Percentiles rank a stretch among this genome's conserved stretches.
These are phyloP conservation scores for Augochlora pura DNA, from an alignment of 1,140 invertebrate genomes.

Conservation along the genomic window DNA sequence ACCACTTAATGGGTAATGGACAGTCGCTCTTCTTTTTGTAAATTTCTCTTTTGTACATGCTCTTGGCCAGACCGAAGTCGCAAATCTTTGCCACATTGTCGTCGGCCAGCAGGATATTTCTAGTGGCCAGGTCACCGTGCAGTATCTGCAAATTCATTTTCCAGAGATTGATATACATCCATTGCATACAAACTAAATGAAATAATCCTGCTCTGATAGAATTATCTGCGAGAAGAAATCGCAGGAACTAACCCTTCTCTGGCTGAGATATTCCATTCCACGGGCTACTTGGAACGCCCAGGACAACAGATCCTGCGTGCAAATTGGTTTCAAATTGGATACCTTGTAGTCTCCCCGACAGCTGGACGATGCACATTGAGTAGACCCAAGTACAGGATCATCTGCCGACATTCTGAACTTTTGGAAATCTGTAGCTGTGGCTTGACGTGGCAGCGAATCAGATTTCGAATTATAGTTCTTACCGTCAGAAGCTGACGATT, in stretches of 20 bases:
- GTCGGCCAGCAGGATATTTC: conserved; percentile 96
- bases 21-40: conserved; percentile 94
- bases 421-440: conserved; percentile 58
- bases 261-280: conserved; percentile 97
- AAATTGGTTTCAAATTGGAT: conserved; percentile 84
- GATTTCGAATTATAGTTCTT: conserved; percentile 69
- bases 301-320: conserved; percentile 90
- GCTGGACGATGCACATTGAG: conserved; percentile 88
- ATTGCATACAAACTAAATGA: too few relatives aligned
- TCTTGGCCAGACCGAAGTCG: conserved; percentile 98
- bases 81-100: conserved; percentile 96
- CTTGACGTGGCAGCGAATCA: conserved; percentile 43
- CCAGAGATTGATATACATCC: too few relatives aligned
- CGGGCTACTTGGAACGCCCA: conserved; percentile 96
- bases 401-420: conserved; percentile 67
- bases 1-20: conserved; percentile 91
- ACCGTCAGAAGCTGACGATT: conserved; percentile 80
- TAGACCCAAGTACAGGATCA: conserved; percentile 79
- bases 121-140: conserved; percentile 97
- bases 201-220: neutral
- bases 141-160: conserved; percentile 82
- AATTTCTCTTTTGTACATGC: conserved; percentile 94
- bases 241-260: conserved; percentile 85
- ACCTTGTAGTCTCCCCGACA: conserved; percentile 86
- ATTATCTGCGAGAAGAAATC: neutral